Percentiles rank a stretch among this genome's conserved stretches.
phyloP scores from a whole-genome alignment of 1,140 invertebrate genomes.

The Eupristina koningsbergeri region DNA sequence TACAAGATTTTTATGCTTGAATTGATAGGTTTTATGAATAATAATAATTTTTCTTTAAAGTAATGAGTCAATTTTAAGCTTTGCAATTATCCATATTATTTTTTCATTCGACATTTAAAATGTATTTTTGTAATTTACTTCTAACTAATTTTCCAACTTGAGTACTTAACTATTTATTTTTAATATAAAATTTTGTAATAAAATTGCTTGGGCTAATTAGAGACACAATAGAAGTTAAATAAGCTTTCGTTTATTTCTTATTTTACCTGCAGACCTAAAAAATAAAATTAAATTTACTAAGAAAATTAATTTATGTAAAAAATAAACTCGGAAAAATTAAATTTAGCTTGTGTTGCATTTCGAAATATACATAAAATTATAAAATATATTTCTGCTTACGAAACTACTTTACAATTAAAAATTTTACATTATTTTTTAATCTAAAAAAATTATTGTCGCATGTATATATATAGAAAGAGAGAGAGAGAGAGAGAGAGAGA shows the following conservation, averaged over 20 bases:
- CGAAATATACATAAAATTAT: background rate
- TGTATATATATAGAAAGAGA: too few species aligned
- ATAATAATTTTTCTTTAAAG: too few species aligned
- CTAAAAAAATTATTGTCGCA: background rate
- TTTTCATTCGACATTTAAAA: background rate
- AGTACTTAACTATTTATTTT: background rate
- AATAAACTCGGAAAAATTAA: background rate
- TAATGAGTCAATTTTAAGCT: background rate
- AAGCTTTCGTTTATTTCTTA: background rate
- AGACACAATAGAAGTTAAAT: background rate
- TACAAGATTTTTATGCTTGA: background rate
- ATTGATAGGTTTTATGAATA: too few species aligned
- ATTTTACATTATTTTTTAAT: background rate
- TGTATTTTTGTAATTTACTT: background rate
- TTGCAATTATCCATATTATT: background rate
- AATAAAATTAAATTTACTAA: background rate
- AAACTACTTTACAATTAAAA: background rate
- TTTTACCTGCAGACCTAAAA: background rate
- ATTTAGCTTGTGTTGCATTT: background rate
- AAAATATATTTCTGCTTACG: background rate
- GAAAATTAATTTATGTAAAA: slow-evolving; percentile 12
- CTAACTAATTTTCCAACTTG: background rate
- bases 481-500: too few species aligned
- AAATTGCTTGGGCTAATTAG: slow-evolving; percentile 11
- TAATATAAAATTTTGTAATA: slow-evolving; percentile 9